Evolutionary conservation across 2,797 vertebrate genomes (phyloP), one percentile per base, ranked within the genome.

Genomic region (Lagocephalus sceleratus): DNA sequence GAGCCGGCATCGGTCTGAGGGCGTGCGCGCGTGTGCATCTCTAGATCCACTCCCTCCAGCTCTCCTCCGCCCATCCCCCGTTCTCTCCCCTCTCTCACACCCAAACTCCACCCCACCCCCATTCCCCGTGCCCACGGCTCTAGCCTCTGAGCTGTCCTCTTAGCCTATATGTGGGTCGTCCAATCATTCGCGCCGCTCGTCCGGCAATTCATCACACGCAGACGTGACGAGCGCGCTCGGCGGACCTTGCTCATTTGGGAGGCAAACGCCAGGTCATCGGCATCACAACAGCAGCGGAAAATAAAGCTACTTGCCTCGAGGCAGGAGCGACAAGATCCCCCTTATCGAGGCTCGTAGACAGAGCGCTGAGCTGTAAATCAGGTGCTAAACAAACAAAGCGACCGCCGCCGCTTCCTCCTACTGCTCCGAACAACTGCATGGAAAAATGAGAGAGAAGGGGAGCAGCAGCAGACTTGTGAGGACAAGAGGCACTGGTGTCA

Each of bases 281-380:
- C 61, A 68, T 63, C 63, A 60, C 50, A 70, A 56, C 32, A 40
- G 59, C 78, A 49, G 75, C 70, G 67, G 63, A 63, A 83, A 88
- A 79, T 61, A 3, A 78, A 79, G 73, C 79, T 86, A 94, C 94
- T 94, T 93, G 92, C 92, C 94, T 94, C 85, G 71, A 73, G 85
- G 84, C 65, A 73, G 76, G 63, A 62, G 47, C 74, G 56, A 71
- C 57, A 58, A 53, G 20, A 66, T 64, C 53, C 69, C 58, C 54
- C 61, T 38, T 60, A 52, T 57, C 45, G 44, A 54, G 26, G 46
- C 63, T 62, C 5, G 53, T 10, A 43, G 73, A 64, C 45, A 48
- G 32, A 68, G 51, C 14, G 68, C 57, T 51, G 52, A 63, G 71
- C 71, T 62, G 57, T 73, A 50, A 67, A 71, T 38, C 71, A 66